These are phyloP conservation scores for Clinocottus analis DNA, from an alignment of 2,113 vertebrate genomes.

Conservation along the genomic window DNA sequence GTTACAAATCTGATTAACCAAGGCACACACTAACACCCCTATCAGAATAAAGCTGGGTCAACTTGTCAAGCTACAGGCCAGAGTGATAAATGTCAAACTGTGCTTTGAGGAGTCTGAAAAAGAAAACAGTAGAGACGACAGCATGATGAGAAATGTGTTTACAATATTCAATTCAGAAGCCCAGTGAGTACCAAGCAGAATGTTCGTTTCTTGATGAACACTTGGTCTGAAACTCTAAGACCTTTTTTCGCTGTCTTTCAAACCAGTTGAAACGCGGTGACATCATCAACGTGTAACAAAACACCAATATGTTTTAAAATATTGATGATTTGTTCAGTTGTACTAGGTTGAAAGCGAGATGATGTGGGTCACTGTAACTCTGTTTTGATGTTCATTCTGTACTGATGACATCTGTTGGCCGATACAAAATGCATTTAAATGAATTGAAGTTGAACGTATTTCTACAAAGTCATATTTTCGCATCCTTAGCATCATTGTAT, in stretches of 20 bases:
- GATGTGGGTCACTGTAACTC: neutral
- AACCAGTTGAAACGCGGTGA: too few species aligned
- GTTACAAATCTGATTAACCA: neutral
- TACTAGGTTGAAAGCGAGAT: too few species aligned
- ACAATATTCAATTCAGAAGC: neutral
- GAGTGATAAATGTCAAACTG: neutral
- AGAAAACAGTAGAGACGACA: constrained; percentile 18
- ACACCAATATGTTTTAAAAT: too few species aligned
- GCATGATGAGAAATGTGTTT: neutral
- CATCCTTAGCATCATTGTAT: neutral
- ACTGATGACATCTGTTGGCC: too few species aligned
- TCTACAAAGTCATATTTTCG: neutral
- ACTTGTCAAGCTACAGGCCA: neutral
- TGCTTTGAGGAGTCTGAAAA: constrained; percentile 6
- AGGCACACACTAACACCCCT: too few species aligned
- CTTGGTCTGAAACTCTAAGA: too few species aligned
- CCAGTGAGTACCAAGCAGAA: neutral
- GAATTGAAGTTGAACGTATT: neutral
- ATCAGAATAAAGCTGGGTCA: neutral
- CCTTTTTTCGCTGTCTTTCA: too few species aligned
- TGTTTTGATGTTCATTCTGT: too few species aligned
- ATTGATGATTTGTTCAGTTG: too few species aligned
- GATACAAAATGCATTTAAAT: too few species aligned
- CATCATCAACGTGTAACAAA: too few species aligned
- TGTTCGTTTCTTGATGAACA: neutral